These are phyloP conservation scores for Dasypogon diadema DNA, from an alignment of 2,888 invertebrate species.

Conservation along the genomic window DNA sequence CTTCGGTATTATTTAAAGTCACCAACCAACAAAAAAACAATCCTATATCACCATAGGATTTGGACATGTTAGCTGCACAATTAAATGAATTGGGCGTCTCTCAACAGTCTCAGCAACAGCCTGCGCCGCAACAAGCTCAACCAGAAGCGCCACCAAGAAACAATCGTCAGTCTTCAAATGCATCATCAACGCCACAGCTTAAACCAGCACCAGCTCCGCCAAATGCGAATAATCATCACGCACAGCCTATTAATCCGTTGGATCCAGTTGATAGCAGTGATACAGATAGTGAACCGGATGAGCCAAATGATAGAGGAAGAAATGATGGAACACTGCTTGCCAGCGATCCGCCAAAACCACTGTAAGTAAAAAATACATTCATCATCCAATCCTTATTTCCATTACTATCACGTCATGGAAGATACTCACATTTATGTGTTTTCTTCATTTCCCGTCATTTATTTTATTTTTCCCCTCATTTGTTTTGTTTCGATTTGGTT, in stretches of 20 bases:
- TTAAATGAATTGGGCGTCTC: conserved; percentile 91
- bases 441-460: conserved; percentile 51
- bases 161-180: conserved; percentile 67
- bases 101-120: conserved; percentile 59
- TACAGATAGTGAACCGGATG: conserved; percentile 86
- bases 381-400: conserved; percentile 22
- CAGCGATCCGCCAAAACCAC: conserved; percentile 96
- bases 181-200: conserved; percentile 60
- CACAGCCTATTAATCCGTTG: conserved; percentile 72
- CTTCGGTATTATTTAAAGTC: conserved; percentile 44
- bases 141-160: conserved; percentile 80
- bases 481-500: conserved; percentile 63
- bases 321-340: conserved; percentile 96
- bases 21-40: conserved; percentile 57
- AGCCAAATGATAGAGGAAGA: conserved; percentile 81
- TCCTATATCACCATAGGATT: conserved; percentile 77
- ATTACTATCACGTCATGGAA: conserved; percentile 5
- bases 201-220: conserved; percentile 66
- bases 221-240: conserved; percentile 68
- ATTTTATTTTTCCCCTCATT: conserved; percentile 57
- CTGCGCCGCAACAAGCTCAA: conserved; percentile 71
- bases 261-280: conserved; percentile 81
- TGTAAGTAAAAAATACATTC: conserved; percentile 76
- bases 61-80: conserved; percentile 96
- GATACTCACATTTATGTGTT: conserved; percentile 34